Conservation (phyloP, 2,797 vertebrate genomes). For the Danio albolineatus region DNA sequence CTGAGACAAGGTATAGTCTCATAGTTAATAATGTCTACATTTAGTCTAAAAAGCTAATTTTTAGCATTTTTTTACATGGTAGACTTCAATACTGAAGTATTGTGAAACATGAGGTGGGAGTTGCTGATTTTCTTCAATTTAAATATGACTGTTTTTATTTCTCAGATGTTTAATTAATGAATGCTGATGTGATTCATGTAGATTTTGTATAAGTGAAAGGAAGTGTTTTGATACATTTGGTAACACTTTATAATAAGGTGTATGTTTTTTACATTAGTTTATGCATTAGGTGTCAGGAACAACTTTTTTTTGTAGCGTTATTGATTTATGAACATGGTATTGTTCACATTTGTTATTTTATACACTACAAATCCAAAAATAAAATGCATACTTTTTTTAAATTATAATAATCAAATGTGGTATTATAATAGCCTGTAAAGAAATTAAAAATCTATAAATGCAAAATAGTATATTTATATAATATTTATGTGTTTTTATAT, state of each 20-base stretch:
- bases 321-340: not conserved
- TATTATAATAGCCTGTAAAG: too few relatives aligned
- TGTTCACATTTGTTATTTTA: not conserved
- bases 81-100: not conserved
- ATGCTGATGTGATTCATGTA: constrained; percentile 6
- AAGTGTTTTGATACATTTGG: not conserved
- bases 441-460: too few relatives aligned
- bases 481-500: too few relatives aligned
- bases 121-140: not conserved
- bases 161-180: constrained; percentile 26
- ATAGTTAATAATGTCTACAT: too few relatives aligned
- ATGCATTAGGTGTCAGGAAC: not conserved
- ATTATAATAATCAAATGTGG: too few relatives aligned
- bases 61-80: not conserved
- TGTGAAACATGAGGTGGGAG: not conserved
- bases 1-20: too few relatives aligned
- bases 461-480: too few relatives aligned
- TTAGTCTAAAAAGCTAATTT: not conserved
- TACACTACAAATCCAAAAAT: not conserved
- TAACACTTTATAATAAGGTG: not conserved
- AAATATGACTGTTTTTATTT: constrained; percentile 25
- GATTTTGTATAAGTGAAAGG: not conserved
- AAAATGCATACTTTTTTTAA: too few relatives aligned
- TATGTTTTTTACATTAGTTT: not conserved
- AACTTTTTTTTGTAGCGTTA: not conserved